Evolutionary conservation across 1,140 invertebrate genomes (phyloP).

Genomic region (Zaprionus tsacasi): DNA sequence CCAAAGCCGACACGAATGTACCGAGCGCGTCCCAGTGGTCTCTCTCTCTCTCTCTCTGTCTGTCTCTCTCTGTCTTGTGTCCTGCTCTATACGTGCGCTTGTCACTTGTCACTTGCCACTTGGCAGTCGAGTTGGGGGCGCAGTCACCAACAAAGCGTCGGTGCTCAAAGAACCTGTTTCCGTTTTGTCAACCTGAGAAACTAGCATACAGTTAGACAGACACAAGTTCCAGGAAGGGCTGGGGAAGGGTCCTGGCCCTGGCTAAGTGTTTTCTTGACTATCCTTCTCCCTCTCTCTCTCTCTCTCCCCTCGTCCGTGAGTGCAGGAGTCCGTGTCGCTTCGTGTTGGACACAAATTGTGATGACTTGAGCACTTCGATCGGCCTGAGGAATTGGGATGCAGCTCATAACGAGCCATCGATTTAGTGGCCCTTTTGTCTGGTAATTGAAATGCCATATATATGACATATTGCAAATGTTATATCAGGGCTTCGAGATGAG

Average conservation of each 20-base stretch:
- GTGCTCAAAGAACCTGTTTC: conserved; percentile 63
- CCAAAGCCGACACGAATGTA: conserved; percentile 23
- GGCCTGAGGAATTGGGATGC: conserved; percentile 10
- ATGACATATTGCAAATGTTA: neutral
- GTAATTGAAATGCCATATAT: conserved; percentile 7
- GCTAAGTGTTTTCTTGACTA: conserved; percentile 46
- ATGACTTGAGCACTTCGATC: conserved; percentile 50
- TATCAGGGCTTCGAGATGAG: neutral
- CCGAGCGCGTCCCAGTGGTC: conserved; percentile 8
- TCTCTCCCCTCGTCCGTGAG: neutral
- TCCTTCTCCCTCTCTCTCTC: neutral
- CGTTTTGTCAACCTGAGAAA: conserved; percentile 50
- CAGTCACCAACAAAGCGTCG: conserved; percentile 61
- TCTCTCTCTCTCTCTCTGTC: conserved; percentile 18
- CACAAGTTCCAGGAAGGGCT: neutral
- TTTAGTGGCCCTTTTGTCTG: neutral
- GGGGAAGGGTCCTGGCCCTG: neutral
- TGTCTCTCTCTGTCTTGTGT: neutral
- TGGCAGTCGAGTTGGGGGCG: conserved; percentile 20
- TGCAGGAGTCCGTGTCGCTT: conserved; percentile 29
- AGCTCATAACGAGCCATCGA: conserved; percentile 11
- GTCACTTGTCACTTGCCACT: conserved; percentile 38
- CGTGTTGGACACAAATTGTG: conserved; percentile 51
- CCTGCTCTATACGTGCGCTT: conserved; percentile 37
- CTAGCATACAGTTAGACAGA: conserved; percentile 13